Conservation (phyloP, 2,888 invertebrate genomes). For the Drosophila mulleri region DNA sequence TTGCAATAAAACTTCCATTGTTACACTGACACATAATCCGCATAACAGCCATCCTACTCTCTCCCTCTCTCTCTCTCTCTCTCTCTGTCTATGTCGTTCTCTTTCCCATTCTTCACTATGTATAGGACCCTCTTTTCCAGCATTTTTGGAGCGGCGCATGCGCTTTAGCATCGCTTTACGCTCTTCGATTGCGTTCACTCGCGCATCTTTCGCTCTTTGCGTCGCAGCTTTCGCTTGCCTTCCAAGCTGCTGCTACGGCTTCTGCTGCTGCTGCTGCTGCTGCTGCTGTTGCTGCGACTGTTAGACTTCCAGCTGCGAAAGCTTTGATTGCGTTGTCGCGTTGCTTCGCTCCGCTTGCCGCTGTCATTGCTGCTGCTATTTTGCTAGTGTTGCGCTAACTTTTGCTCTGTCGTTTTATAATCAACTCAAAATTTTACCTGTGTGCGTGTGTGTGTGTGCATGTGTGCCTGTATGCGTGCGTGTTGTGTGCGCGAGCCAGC, state of each 20-base stretch:
- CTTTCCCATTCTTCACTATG: not conserved
- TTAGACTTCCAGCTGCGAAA: constrained; percentile 59
- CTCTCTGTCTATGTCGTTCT: no score
- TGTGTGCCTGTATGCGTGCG: constrained; percentile 30
- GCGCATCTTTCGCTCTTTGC: constrained; percentile 14
- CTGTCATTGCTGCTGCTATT: constrained; percentile 70
- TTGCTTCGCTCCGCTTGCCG: constrained; percentile 65
- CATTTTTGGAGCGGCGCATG: constrained; percentile 68
- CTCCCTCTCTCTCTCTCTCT: not conserved
- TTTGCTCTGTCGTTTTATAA: constrained; percentile 83
- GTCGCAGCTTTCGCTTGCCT: constrained; percentile 41
- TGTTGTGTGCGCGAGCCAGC: constrained; percentile 16
- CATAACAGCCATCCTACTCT: not conserved
- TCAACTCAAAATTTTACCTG: constrained; percentile 59
- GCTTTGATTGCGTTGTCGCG: constrained; percentile 59
- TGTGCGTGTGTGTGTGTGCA: constrained; percentile 36
- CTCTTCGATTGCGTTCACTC: constrained; percentile 31
- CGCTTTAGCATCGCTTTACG: constrained; percentile 48
- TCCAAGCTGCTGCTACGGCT: constrained; percentile 31
- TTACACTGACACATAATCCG: constrained; percentile 83
- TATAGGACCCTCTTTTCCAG: constrained; percentile 53
- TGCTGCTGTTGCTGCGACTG: constrained; percentile 32
- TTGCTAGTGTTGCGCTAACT: constrained; percentile 83
- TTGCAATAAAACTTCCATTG: constrained; percentile 80
- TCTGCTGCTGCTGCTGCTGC: constrained; percentile 8